A percentile compares a stretch with the other conserved stretches of the same genome.
Conservation (phyloP, 2,888 invertebrate species). For the Melanotus villosus region DNA sequence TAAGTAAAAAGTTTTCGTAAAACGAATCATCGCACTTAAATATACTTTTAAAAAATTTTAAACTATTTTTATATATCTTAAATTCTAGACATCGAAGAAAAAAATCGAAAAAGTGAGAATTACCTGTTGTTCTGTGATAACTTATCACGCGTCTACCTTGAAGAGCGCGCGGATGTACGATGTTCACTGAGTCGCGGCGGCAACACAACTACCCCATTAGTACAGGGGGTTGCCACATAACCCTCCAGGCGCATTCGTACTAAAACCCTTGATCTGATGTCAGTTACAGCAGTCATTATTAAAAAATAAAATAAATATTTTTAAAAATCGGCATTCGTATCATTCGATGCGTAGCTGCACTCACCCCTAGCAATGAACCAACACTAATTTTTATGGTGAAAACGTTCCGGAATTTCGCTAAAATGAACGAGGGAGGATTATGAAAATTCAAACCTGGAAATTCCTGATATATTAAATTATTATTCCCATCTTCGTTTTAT, state of each 20-base stretch:
- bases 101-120: slow-evolving; percentile 19
- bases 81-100: too few species aligned
- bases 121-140: slow-evolving; percentile 41
- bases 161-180: slow-evolving; percentile 38
- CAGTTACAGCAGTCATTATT: background rate
- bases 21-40: too few species aligned
- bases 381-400: too few species aligned
- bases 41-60: too few species aligned
- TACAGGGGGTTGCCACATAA: slow-evolving; percentile 42
- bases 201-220: slow-evolving; percentile 51
- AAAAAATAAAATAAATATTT: background rate
- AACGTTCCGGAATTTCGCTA: too few species aligned
- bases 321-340: background rate
- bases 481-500: too few species aligned
- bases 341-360: too few species aligned
- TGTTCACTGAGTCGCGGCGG: slow-evolving; percentile 49
- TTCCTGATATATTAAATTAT: too few species aligned
- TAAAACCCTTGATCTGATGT: slow-evolving; percentile 27
- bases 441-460: too few species aligned
- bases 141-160: slow-evolving; percentile 31
- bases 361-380: too few species aligned
- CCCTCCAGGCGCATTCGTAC: slow-evolving; percentile 45
- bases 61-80: too few species aligned
- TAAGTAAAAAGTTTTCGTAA: background rate
- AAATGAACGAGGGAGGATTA: too few species aligned